Base-by-base conservation (phyloP, 2,113 vertebrate genomes). In the Grammomys surdaster region DNA sequence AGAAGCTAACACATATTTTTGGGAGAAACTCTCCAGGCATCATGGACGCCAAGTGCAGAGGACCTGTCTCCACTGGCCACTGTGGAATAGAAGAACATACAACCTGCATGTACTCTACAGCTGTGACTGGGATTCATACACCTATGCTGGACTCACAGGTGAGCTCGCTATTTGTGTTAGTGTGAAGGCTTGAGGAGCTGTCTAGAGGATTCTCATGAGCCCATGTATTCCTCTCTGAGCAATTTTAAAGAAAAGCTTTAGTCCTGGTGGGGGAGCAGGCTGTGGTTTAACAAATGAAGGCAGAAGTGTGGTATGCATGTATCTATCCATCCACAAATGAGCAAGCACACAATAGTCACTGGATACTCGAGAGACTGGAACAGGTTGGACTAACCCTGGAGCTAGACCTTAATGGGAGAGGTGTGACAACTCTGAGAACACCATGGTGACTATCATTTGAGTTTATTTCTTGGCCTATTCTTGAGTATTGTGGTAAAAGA, bases 221-320 rank as follows among this genome's bases (percentile, higher is more conserved):
- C 28, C 1, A 73, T 24, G 14, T 65, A 88, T 69, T 88, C 63
- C 54, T 77, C n/a, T 75, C 24, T 72, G 67, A 86, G 72, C n/a
- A 43, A 43, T 40, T 75, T 75, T 69, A 87, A 85, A 40, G 43
- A 56, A 95, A 81, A 93, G 51, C 9, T 67, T 73, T 43, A 36
- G 31, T 73, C 36, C 73, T 16, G 51, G 31, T 40, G 0, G 16
- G 16, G 80, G 91, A 28, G 22, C n/a, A 13, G 0, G 33, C 13
- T 7, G 0, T 77, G 60, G 36, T 63, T 56, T 56, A 81, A 65
- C 54, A 56, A 40, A 56, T 4, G 20, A 86, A 26, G 14, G 13
- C 12, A n/a, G 60, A 84, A 28, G 36, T 65, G 4, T 0, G 5
- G 26, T 33, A 0, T 0, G 8, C 1, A 11, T 13, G 0, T 54